Evolutionary conservation across 2,888 invertebrate species (phyloP), one percentile per base, ranked within the genome.

Genomic region (Biston betularia): DNA sequence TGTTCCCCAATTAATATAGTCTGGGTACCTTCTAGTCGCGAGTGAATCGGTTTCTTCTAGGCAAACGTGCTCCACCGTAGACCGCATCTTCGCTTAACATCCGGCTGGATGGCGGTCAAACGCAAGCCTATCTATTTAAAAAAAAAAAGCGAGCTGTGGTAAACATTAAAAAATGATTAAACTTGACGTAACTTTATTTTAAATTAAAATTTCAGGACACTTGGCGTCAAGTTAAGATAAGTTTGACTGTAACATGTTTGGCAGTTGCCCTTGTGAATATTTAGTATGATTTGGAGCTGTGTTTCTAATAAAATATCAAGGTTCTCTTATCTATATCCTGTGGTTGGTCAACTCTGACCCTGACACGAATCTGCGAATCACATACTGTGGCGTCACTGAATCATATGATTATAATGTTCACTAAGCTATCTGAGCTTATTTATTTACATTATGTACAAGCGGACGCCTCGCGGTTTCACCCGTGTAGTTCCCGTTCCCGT

Each of bases 291-390:
- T 44, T 65, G 7, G 53, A 68, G 63, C 62, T 9, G 49, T 9
- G 49, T 56, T 57, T 50, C 65, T 54, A 72, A 68, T 60, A 61
- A 34, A 71, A 65, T 61, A 67, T 44, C 68, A 72, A 72, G 70
- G 69, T 65, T 64, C 33, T 58, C 62, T 68, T 71, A 71, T 71
- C 68, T 48, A 33, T 33, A 35, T 35, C 40, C 40, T 40, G 48
- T 50, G 24, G 52, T 57, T 63, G 12, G 61, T 54, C 56, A 45
- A 61, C 46, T 61, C 12, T 57, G 50, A 57, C 69, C 71, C 66
- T 68, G 68, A 59, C 64, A 62, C 62, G 63, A 35, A 63, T 71
- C 54, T 44, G 15, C 14, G 8, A 35, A n/a, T 53, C 54, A 54
- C 63, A 44, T 11, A 52, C 14, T n/a, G n/a, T 12, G 52, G 49